Base-by-base conservation (phyloP, 2,797 vertebrate species). In the Xerus rutilus region DNA sequence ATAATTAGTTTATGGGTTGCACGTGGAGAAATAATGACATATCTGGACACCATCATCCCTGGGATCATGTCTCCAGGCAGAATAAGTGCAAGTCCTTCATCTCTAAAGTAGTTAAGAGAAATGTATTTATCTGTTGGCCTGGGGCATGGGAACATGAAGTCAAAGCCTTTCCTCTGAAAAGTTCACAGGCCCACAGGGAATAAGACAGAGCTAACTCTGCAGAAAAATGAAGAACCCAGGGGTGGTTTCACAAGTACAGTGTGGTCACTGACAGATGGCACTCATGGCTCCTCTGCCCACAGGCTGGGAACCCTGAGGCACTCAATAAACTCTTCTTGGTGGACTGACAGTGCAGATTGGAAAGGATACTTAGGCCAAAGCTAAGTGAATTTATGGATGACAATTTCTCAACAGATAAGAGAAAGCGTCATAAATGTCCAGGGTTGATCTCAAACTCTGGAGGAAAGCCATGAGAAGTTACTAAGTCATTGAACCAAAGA, bases 401-500 rank as follows among this genome's bases (percentile, higher is more conserved):
- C 43, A 82, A 1, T 73, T 94, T 89, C 59, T 87, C 8, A 89
- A 64, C 30, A 86, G 87, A 83, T 78, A 82, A 72, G 83, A 86
- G 25, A 82, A 45, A 92, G 62, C 54, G 28, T 90, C 57, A 88
- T 81, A 91, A 85, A 92, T 49, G n/a, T 35, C 47, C 65, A 83
- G 23, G 81, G 18, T 25, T 57, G 86, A 89, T 79, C 65, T 92
- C 5, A 1, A 82, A 92, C 65, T 77, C 64, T 59, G n/a, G 67
- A 69, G 49, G 45, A 94, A 67, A 81, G 62, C 52, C 67, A 45
- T 35, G 15, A 69, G 32, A 92, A 52, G 87, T 78, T 93, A 77
- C 0, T 85, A 76, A 96, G 70, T 87, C 67, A 59, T 30, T 95
- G 57, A 74, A 84, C 65, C 15, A 90, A 94, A 85, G 5, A 95